Evolutionary conservation across 2,888 invertebrate species (phyloP), one percentile per base, ranked within the genome.

Genomic region (Temnothorax rugatulus): DNA sequence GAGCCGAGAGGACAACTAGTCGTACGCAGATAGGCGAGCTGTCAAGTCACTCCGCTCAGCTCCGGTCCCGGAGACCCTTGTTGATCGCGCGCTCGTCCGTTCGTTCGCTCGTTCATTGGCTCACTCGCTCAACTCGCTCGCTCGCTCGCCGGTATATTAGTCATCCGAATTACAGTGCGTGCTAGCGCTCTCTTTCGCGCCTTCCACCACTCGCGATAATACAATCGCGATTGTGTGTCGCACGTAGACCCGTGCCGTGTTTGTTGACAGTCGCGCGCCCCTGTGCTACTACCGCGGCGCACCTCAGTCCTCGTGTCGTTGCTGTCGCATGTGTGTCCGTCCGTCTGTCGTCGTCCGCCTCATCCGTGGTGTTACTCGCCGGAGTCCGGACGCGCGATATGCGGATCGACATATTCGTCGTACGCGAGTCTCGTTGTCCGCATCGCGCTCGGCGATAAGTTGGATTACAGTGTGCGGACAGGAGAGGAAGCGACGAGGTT

Each of bases 1-100:
- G 93, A 93, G 92, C 89, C 92, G 92, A 93, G 91, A 92, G 92
- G 93, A 91, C 93, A 92, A 92, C 92, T 93, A 94, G 94, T 94
- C 92, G 93, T 91, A 92, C 92, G 92, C 92, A 91, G 94, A 94
- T 92, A 93, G 92, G 89, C 93, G 92, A 91, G 91, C 91, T 92
- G 94, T 93, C 90, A 90, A 91, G 93, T 92, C 90, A 91, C 9
- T 74, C 71, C 75, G 85, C 0, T 69, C 25, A 21, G 47, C 59
- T 84, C 25, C 79, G 82, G 74, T 38, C n/a, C 8, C 18, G 21
- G 64, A 82, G 64, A 81, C 68, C 29, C 59, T 79, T n/a, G 34
- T 76, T 82, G 61, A 25, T 83, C 59, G 64, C 69, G 34, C 34
- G 34, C 59, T 21, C 41, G 41, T 41, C 77, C 64, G 57, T 41